Evolutionary conservation across 2,888 invertebrate genomes (phyloP).

Genomic region (Drosophila suboccidentalis): DNA sequence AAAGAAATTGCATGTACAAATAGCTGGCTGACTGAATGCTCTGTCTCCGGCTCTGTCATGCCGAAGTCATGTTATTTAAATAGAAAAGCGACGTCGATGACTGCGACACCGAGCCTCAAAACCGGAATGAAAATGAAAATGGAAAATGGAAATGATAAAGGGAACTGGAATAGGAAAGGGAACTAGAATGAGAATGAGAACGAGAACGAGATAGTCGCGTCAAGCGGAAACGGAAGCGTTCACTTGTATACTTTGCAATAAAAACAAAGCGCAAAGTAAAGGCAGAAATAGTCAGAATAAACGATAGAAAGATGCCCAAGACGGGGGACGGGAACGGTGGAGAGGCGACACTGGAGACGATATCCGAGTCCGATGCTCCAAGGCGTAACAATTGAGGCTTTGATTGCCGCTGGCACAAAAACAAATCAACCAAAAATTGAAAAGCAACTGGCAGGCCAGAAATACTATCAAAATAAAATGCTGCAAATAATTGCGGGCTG

Average conservation of each 20-base stretch:
- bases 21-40: constrained; percentile 22
- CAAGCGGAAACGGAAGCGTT: constrained; percentile 70
- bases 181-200: constrained; percentile 7
- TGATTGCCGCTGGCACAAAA: constrained; percentile 68
- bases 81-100: constrained; percentile 22
- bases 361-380: constrained; percentile 6
- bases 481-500: constrained; percentile 69
- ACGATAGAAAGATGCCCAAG: not conserved
- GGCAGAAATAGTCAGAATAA: constrained; percentile 22
- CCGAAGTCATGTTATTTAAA: constrained; percentile 59
- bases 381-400: constrained; percentile 64
- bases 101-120: constrained; percentile 10
- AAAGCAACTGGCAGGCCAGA: constrained; percentile 41
- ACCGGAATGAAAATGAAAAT: constrained; percentile 12
- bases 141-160: constrained; percentile 1
- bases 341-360: not conserved
- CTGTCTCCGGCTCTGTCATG: constrained; percentile 15
- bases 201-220: constrained; percentile 29
- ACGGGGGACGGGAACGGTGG: not conserved
- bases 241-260: constrained; percentile 63
- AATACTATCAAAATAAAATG: constrained; percentile 62
- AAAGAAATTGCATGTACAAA: constrained; percentile 56
- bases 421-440: constrained; percentile 66
- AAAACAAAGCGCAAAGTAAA: constrained; percentile 47
- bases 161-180: not conserved